Evolutionary conservation across 2,797 vertebrate genomes (phyloP).

Genomic region (Novumbra hubbsi): DNA sequence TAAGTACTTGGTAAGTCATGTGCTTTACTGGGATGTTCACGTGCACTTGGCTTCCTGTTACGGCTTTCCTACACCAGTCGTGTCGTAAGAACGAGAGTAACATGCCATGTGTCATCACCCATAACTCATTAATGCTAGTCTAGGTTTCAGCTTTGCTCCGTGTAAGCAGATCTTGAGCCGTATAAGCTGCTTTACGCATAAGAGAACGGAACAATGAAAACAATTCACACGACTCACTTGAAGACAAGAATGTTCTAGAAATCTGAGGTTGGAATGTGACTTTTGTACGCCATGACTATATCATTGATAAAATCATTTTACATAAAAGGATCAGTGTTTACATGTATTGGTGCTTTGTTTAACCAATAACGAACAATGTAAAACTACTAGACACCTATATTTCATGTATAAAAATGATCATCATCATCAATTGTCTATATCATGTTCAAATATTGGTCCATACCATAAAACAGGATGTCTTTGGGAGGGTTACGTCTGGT

Average conservation of each 20-base stretch:
- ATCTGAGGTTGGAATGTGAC: conserved; percentile 16
- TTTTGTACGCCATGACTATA: neutral
- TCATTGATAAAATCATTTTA: conserved; percentile 22
- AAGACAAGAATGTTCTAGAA: conserved; percentile 38
- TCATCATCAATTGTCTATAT: conserved; percentile 33
- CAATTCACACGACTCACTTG: conserved; percentile 49
- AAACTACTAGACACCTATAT: neutral
- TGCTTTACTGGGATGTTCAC: neutral
- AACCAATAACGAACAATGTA: neutral
- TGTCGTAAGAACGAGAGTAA: conserved; percentile 4
- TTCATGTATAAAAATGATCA: conserved; percentile 20
- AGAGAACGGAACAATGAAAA: conserved; percentile 52
- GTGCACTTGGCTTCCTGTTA: conserved; percentile 16
- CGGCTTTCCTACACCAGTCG: neutral
- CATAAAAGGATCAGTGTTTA: neutral
- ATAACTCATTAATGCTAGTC: conserved; percentile 44
- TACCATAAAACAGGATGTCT: conserved; percentile 83
- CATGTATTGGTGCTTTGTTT: neutral
- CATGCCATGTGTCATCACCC: conserved; percentile 28
- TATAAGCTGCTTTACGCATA: conserved; percentile 66
- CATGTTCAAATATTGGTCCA: conserved; percentile 23
- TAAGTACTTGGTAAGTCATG: neutral
- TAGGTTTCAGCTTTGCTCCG: conserved; percentile 40
- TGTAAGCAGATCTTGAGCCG: conserved; percentile 49
- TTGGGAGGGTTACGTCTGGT: conserved; percentile 71